Percentiles rank a stretch among this genome's conserved stretches.
These are phyloP conservation scores for Epicauta chinensis DNA, from an alignment of 1,140 invertebrate genomes.

Conservation along the genomic window DNA sequence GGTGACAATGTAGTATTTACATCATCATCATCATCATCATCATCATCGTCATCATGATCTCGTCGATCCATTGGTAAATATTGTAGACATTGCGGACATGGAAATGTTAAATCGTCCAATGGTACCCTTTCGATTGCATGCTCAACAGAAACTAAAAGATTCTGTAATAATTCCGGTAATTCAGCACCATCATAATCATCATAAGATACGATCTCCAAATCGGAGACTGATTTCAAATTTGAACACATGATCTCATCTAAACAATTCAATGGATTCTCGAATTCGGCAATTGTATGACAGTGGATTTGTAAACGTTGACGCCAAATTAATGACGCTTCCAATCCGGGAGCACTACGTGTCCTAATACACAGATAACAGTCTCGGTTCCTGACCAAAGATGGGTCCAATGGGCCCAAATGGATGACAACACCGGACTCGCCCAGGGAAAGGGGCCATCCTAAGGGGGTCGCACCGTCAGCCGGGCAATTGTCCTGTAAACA, in stretches of 20 bases:
- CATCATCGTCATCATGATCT: slow-evolving; percentile 14
- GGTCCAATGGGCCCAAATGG: slow-evolving; percentile 34
- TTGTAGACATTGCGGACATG: slow-evolving; percentile 50
- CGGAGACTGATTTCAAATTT: slow-evolving; percentile 25
- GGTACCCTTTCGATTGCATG: slow-evolving; percentile 60
- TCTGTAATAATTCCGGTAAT: slow-evolving; percentile 54
- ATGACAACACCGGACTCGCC: slow-evolving; percentile 36
- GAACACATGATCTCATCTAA: slow-evolving; percentile 39
- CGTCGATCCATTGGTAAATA: slow-evolving; percentile 40
- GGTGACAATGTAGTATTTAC: neutral
- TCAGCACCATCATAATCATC: slow-evolving; percentile 45
- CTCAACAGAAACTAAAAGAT: slow-evolving; percentile 58
- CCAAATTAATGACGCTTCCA: slow-evolving; percentile 38
- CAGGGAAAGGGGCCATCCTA: slow-evolving; percentile 40
- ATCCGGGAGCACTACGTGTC: slow-evolving; percentile 27
- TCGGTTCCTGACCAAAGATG: slow-evolving; percentile 32
- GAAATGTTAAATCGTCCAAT: slow-evolving; percentile 57
- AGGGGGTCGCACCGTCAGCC: slow-evolving; percentile 23
- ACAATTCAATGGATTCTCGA: slow-evolving; percentile 28
- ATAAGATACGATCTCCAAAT: slow-evolving; percentile 33
- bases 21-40: slow-evolving; percentile 10
- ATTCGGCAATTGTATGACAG: slow-evolving; percentile 37
- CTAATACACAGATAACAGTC: slow-evolving; percentile 40
- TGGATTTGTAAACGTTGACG: slow-evolving; percentile 31
- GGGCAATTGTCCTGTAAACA: slow-evolving; percentile 36